phyloP scores from a whole-genome alignment of 1,140 invertebrate genomes.

The Mizuhopecten yessoensis region DNA sequence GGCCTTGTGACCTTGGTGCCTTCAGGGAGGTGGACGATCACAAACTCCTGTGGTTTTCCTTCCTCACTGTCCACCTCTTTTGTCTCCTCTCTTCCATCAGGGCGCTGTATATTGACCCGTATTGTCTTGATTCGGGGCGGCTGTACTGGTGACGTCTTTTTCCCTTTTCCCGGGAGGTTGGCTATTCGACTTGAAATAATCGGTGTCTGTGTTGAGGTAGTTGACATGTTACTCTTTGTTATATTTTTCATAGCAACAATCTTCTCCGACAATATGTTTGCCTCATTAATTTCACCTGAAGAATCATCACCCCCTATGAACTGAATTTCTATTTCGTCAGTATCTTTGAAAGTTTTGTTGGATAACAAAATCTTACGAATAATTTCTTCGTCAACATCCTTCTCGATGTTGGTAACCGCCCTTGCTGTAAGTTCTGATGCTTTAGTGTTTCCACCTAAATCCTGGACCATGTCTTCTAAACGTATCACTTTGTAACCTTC shows the following conservation, averaged over 20 bases:
- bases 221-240: conserved; percentile 42
- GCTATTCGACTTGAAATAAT: conserved; percentile 6
- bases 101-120: conserved; percentile 40
- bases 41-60: conserved; percentile 60
- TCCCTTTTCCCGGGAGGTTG: conserved; percentile 18
- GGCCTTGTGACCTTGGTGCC: conserved; percentile 67
- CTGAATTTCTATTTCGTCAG: conserved; percentile 34
- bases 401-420: background rate
- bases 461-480: background rate
- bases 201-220: conserved; percentile 44
- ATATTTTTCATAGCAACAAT: conserved; percentile 11
- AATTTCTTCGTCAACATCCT: background rate
- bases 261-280: conserved; percentile 9
- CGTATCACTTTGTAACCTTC: background rate
- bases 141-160: background rate
- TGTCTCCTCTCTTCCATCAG: conserved; percentile 2
- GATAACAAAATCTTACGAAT: background rate
- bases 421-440: background rate
- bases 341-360: conserved; percentile 32
- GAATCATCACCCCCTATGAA: conserved; percentile 28
- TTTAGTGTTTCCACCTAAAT: background rate
- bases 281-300: background rate
- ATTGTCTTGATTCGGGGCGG: conserved; percentile 35
- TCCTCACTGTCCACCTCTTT: background rate
- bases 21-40: conserved; percentile 73